Percentiles rank a stretch among this genome's conserved stretches.
Evolutionary conservation across 1,140 invertebrate species (phyloP).

Genomic region (Bombus vancouverensis): DNA sequence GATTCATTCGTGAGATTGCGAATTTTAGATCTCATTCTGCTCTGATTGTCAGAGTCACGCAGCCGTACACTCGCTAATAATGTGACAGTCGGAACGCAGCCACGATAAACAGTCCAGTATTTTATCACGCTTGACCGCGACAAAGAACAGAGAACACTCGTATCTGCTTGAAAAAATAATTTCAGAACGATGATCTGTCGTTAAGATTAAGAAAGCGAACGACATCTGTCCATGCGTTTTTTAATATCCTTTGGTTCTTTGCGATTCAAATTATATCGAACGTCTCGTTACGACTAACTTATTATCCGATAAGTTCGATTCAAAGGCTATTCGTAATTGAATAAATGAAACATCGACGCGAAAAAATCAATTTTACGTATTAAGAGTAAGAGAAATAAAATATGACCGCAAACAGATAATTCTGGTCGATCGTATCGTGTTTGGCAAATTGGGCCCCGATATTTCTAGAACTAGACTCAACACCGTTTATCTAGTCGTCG

Average conservation of each 20-base stretch:
- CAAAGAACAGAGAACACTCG: slow-evolving; percentile 20
- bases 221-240: too few relatives aligned
- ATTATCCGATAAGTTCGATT: too few relatives aligned
- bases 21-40: slow-evolving; percentile 54
- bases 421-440: too few relatives aligned
- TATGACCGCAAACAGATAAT: too few relatives aligned
- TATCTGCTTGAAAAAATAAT: slow-evolving; percentile 27
- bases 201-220: background rate
- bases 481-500: background rate
- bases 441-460: too few relatives aligned
- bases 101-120: slow-evolving; percentile 47
- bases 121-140: slow-evolving; percentile 50
- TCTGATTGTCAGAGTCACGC: slow-evolving; percentile 66
- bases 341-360: too few relatives aligned
- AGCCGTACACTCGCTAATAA: slow-evolving; percentile 50
- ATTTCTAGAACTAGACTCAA: background rate
- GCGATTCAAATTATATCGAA: too few relatives aligned
- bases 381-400: too few relatives aligned
- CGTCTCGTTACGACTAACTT: too few relatives aligned
- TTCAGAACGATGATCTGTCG: background rate
- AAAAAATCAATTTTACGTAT: too few relatives aligned
- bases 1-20: slow-evolving; percentile 45
- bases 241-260: too few relatives aligned
- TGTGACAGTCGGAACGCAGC: slow-evolving; percentile 49
- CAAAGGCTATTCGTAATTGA: too few relatives aligned